These are phyloP conservation scores for Sitobion miscanthi DNA, from an alignment of 1,140 invertebrate species.

Conservation along the genomic window DNA sequence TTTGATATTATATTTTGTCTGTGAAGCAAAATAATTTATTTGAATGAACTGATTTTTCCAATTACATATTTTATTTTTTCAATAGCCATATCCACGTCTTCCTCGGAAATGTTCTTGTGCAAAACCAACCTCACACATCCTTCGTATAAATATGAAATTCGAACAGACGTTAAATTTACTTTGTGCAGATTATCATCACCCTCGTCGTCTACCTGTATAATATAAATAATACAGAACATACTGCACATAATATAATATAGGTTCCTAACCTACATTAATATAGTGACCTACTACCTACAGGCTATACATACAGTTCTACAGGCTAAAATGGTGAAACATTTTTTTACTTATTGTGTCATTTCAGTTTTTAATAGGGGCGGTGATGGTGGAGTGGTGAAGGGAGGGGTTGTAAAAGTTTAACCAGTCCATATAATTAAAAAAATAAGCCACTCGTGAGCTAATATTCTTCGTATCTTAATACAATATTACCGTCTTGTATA, in stretches of 20 bases:
- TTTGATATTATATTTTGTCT: background rate
- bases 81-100: conserved; percentile 70
- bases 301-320: no score
- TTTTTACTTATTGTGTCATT: no score
- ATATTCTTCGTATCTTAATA: no score
- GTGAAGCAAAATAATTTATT: conserved; percentile 62
- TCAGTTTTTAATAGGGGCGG: no score
- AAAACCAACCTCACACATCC: conserved; percentile 71
- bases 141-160: conserved; percentile 66
- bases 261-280: background rate
- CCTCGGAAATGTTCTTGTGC: conserved; percentile 72
- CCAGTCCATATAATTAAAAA: no score
- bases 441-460: no score
- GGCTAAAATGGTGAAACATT: no score
- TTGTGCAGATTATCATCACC: background rate
- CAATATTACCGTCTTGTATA: no score
- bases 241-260: background rate
- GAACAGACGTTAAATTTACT: conserved; percentile 62
- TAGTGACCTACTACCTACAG: no score
- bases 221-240: background rate
- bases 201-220: background rate
- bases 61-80: conserved; percentile 71
- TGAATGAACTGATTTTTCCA: conserved; percentile 57
- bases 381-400: no score
- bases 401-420: no score